Base-by-base conservation (phyloP, 2,888 invertebrate species). In the Mimumesa dahlbomi region DNA sequence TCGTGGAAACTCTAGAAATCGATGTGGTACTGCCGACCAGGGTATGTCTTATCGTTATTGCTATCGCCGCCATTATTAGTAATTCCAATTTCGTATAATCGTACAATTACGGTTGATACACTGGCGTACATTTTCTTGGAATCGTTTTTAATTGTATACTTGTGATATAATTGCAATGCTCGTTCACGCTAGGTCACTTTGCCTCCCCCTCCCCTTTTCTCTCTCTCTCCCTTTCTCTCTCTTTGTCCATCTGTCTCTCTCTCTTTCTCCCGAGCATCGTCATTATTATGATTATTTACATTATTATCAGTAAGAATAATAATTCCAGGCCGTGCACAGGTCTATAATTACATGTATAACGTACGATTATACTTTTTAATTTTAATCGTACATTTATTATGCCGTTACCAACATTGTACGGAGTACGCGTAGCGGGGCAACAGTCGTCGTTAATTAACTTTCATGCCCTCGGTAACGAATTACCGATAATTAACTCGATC, bases 401-500 rank as follows among this genome's bases (percentile, higher is more conserved):
- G 25, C 34, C 34, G 7, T 5, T 11, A 34, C 9, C 34, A 34
- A 34, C 34, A 34, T 34, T 34, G 34, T 34, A 34, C n/a, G 11
- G n/a, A n/a, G n/a, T n/a, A n/a, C 34, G 3, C 25, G 7, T 25
- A 7, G 7, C 25, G 25, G 0, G 34, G 34, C n/a, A 34, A 40
- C 14, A 40, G 6, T 40, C 40, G 7, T 40, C 40, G 6, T 2
- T 40, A 16, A 16, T 40, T 40, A 14, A 2, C 16, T 6, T 16
- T 11, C 9, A 14, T 40, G 9, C 34, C n/a, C 11, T 16, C 46
- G 40, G 18, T 40, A 66, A 50, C 45, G 56, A 50, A 64, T 65
- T 22, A 34, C 18, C 56, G 56, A 34, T 49, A 67, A 64, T 67
- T 65, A 67, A 38, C 54, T 63, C 21, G 29, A 6, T 6, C 43